Base-by-base conservation (phyloP, 2,888 invertebrate genomes). In the Apamea epomidion region DNA sequence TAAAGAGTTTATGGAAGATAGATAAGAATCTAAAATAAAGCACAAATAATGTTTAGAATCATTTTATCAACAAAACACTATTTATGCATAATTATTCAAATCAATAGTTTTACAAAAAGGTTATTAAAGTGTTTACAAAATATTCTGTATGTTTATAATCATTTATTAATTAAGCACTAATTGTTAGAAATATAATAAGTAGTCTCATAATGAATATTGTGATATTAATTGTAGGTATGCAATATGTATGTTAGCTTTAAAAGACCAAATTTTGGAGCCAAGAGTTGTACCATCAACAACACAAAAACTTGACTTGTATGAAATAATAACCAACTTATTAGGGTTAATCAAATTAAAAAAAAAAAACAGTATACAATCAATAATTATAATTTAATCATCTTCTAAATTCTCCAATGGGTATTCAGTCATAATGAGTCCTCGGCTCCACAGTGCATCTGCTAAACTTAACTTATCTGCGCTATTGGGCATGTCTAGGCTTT, bases 371-470 rank as follows among this genome's bases (percentile, higher is more conserved):
- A 25, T n/a, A 70, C 42, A 80, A 82, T 90, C 14, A 25, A 62
- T 75, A 71, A 54, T 29, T 21, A 74, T 21, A 48, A 69, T 76
- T 94, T 92, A 95, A 91, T 96, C 94, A 91, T 96, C 95, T 83
- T 96, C 96, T 85, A 97, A 91, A 83, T 92, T 94, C 60, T 97
- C 96, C 84, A 98, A 93, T 58, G 98, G 98, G 86, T 97, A 96
- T 85, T 98, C 97, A 5, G 98, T 98, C 95, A 99, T 98, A 16
- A 99, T 93, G 16, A 99, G 95, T 0, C 99, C 98, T 87, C 98
- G 98, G 90, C 98, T 98, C 98, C 99, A 99, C 76, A 99, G 95
- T 74, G 98, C 98, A 80, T 98, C 97, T 6, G 98, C 98, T 79
- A 97, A 92, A 74, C 95, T 93, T 54, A 99, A 97, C 96, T 98